Evolutionary conservation across 2,113 vertebrate genomes (phyloP).

Genomic region (Tachuris rubrigastra): DNA sequence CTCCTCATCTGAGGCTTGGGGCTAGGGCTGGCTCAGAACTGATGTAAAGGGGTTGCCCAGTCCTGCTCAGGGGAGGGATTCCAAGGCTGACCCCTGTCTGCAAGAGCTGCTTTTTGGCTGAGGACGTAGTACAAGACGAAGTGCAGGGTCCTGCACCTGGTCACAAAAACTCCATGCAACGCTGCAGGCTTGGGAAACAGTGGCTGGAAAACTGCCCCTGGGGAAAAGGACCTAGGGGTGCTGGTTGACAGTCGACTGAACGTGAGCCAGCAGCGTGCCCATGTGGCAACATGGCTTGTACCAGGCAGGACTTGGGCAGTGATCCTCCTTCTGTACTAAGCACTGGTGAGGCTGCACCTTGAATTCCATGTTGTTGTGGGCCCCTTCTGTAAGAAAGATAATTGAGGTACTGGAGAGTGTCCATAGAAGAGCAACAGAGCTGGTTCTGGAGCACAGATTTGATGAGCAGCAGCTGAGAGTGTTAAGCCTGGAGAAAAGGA

Average conservation of each 20-base stretch:
- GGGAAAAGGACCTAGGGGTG: background rate
- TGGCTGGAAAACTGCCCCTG: background rate
- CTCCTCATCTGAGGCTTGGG: rapidly evolving
- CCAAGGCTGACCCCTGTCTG: background rate
- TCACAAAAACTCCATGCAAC: background rate
- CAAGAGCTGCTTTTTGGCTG: background rate
- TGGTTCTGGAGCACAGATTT: background rate
- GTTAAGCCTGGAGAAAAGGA: background rate
- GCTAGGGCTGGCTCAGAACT: background rate
- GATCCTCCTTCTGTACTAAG: rapidly evolving
- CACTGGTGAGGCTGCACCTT: background rate
- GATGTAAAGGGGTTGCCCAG: rapidly evolving
- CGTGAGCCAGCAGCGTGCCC: rapidly evolving
- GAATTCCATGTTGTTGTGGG: background rate
- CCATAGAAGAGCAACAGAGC: background rate
- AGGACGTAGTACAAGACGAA: background rate
- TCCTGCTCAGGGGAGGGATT: background rate
- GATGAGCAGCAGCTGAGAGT: background rate
- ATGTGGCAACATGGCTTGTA: background rate
- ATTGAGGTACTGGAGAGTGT: rapidly evolving
- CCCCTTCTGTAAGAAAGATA: rapidly evolving
- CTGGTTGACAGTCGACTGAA: background rate
- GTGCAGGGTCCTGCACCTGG: background rate
- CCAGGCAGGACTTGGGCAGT: background rate
- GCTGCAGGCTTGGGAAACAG: background rate